Evolutionary conservation across 2,888 invertebrate genomes (phyloP), one percentile per base, ranked within the genome.

Genomic region (Noctua fimbriata): DNA sequence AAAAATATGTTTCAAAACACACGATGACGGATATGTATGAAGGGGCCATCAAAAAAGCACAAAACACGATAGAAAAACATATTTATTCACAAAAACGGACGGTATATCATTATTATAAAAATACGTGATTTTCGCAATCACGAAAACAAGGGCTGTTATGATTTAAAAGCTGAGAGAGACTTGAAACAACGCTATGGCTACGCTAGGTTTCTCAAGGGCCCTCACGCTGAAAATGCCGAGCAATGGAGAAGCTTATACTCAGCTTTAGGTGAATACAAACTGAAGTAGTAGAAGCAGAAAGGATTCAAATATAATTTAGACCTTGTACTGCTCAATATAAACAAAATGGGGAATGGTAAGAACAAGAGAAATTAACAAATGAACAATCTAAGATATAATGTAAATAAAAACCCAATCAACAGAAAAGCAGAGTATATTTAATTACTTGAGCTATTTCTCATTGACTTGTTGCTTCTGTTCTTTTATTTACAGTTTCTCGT

Each of bases 71-170:
- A 28, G 18, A 9, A 63, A 77, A 78, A 78, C 24, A 41, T 58
- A 36, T 67, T 55, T 24, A 67, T 78, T 49, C 24, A 28, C 14
- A 65, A 71, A 5, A 52, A 52, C n/a, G 32, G 41, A 32, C 41
- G 7, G n/a, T 32, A 44, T 49, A 49, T 41, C 5, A 24, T 49
- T 18, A 32, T 60, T 21, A 32, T 36, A 18, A 49, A n/a, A 44
- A 63, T 44, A 72, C 32, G 32, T 49, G 52, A 63, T 28, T n/a
- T 78, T 69, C 14, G 69, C 49, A 58, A 28, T 69, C 47, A 24
- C 47, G 24, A 47, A 81, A 55, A 47, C 18, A 81, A 36, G 24
- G 12, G 21, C 16, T 44, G 0, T 32, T 32, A 12, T n/a, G 16
- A 80, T n/a, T 44, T 44, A 72, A 14, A 36, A n/a, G 2, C 21